phyloP scores from a whole-genome alignment of 1,140 invertebrate species.

The Laupala kohalensis region DNA sequence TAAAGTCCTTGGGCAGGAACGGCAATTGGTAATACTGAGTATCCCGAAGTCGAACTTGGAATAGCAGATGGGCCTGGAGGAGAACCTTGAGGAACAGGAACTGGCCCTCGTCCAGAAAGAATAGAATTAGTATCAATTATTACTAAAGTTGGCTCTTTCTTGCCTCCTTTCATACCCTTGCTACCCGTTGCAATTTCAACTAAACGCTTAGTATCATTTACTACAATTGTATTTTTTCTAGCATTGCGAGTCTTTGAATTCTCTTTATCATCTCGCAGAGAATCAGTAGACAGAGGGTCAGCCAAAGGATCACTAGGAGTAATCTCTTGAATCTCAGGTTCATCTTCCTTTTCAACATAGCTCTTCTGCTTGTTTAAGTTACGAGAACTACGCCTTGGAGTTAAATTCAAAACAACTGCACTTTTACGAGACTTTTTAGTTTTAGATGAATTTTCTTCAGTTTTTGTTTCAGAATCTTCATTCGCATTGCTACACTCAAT shows the following conservation, averaged over 20 bases:
- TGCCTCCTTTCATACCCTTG: conserved; percentile 37
- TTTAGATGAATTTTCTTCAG: conserved; percentile 19
- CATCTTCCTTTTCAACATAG: conserved; percentile 44
- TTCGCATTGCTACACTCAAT: background rate
- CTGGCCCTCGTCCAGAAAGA: conserved; percentile 44
- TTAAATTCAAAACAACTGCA: conserved; percentile 31
- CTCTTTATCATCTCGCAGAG: conserved; percentile 30
- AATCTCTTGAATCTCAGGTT: conserved; percentile 49
- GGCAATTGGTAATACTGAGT: conserved; percentile 18
- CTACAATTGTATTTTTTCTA: conserved; percentile 47
- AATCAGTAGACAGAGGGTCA: conserved; percentile 23
- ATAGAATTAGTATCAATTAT: conserved; percentile 67
- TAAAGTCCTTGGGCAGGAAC: conserved; percentile 41
- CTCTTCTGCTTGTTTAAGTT: conserved; percentile 46
- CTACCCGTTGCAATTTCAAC: conserved; percentile 51
- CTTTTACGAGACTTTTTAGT: conserved; percentile 23
- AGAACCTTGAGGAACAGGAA: conserved; percentile 35
- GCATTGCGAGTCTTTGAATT: conserved; percentile 28
- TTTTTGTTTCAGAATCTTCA: conserved; percentile 5
- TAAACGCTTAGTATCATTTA: conserved; percentile 56
- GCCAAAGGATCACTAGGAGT: conserved; percentile 51
- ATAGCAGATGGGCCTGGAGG: conserved; percentile 11
- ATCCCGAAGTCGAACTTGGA: conserved; percentile 9
- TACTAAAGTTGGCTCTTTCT: conserved; percentile 61
- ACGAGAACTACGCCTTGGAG: conserved; percentile 43